Conservation (phyloP, 2,113 vertebrate species). For the Cisticola juncidis region DNA sequence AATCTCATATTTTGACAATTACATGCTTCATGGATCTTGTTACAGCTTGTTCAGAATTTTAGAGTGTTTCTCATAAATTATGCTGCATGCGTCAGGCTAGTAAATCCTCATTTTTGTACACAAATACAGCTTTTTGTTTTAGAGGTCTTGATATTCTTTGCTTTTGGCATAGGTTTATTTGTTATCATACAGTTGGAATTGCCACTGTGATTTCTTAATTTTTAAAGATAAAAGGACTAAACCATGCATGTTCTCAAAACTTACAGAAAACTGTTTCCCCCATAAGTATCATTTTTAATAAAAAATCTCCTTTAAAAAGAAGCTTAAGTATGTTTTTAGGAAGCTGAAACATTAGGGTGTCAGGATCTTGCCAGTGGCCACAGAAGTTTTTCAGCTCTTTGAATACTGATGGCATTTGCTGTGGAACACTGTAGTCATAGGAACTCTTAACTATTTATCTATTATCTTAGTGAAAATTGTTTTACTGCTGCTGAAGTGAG, state of each 20-base stretch:
- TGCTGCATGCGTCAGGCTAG: not conserved
- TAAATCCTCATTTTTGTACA: not conserved
- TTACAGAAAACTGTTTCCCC: not conserved
- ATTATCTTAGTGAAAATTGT: not conserved
- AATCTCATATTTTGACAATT: not conserved
- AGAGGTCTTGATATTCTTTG: not conserved
- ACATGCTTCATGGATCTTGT: not conserved
- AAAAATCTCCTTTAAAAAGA: not conserved
- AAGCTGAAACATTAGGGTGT: not conserved
- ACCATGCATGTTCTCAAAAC: not conserved
- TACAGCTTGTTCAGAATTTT: not conserved
- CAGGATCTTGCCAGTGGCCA: not conserved
- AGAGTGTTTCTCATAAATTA: not conserved
- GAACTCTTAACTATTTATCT: not conserved
- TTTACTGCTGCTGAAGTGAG: conserved; percentile 8
- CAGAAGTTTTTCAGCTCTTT: not conserved
- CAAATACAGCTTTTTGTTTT: not conserved
- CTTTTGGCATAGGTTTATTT: not conserved
- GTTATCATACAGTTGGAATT: not conserved
- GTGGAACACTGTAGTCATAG: not conserved
- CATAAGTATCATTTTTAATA: not conserved
- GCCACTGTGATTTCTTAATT: not conserved
- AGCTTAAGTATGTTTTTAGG: not conserved
- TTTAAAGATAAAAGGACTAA: not conserved
- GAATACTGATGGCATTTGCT: not conserved